Evolutionary conservation across 2,888 invertebrate genomes (phyloP), one percentile per base, ranked within the genome.

Genomic region (Hydrotaea cyrtoneurina): DNA sequence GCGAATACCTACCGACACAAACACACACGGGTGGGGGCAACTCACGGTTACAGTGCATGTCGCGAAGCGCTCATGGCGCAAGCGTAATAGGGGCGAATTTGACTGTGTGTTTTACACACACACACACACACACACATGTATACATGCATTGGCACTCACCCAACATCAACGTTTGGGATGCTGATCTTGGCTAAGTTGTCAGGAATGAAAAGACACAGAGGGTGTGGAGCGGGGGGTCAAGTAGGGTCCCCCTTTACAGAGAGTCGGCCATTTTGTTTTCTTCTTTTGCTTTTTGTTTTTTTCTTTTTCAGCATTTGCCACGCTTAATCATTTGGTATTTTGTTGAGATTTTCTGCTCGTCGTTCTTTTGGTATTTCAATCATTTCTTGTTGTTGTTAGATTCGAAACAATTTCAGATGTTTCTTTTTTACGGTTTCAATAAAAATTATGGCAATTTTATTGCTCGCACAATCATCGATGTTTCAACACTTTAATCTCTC

Each of bases 251-350:
- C 31, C 62, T 57, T 72, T 43, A 8, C 8, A 73, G 55, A 50
- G 31, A 72, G 36, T 85, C 85, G 36, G 85, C 85, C 85, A 85
- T 85, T 85, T 85, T 85, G 76, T 79, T 77, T 76, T 15, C 17
- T 53, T 75, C 46, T 39, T 46, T 23, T 43, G 66, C 10, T 43
- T 36, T 2, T 17, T 36, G 5, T 31, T 3, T 17, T 17, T 17
- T 59, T 76, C 53, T 53, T 76, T 46, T 46, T 66, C 53, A 39
- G 26, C 66, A 66, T 66, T 73, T 36, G 73, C 55, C 53, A 53
- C 55, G 39, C 69, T 69, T 69, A 69, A 69, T 69, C 69, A 69
- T 69, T 69, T 21, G 46, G 26, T 59, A 13, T 21, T 23, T 55
- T 21, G 10, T 55, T 21, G 50, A n/a, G 50, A 50, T 50, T 50